phyloP scores from a whole-genome alignment of 2,113 vertebrate genomes.

The Ariopsis seemanni region DNA sequence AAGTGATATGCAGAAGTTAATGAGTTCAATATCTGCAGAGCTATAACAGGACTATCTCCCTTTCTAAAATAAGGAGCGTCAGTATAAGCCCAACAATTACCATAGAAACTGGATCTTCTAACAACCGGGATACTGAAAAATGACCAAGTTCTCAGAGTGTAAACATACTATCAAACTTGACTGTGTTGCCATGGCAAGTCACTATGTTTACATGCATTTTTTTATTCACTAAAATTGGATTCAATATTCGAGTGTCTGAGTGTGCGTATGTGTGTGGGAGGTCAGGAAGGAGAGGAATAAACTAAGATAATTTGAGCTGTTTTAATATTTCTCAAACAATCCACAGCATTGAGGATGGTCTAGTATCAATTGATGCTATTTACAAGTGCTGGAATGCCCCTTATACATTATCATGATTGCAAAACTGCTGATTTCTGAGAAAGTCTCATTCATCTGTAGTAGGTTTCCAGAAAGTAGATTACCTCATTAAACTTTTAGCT shows the following conservation, averaged over 20 bases:
- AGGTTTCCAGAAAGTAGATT: constrained; percentile 6
- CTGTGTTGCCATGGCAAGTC: constrained; percentile 53
- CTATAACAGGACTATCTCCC: constrained; percentile 22
- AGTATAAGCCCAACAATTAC: constrained; percentile 50
- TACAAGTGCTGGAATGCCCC: constrained; percentile 36
- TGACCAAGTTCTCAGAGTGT: constrained; percentile 46
- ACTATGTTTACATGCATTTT: constrained; percentile 52
- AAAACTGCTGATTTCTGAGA: constrained; percentile 39
- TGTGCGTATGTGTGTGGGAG: constrained; percentile 17
- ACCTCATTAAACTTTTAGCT: not conserved
- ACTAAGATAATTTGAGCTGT: constrained; percentile 17
- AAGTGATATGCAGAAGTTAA: constrained; percentile 18
- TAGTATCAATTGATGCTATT: constrained; percentile 17
- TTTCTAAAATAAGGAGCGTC: constrained; percentile 32
- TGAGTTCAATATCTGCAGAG: constrained; percentile 38
- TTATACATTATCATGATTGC: constrained; percentile 12
- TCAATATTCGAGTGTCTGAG: constrained; percentile 33
- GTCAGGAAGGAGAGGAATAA: not conserved
- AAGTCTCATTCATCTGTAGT: constrained; percentile 6
- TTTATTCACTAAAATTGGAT: constrained; percentile 43
- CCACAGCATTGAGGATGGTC: constrained; percentile 10
- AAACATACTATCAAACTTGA: constrained; percentile 53
- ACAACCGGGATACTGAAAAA: constrained; percentile 49
- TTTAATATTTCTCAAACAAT: constrained; percentile 34
- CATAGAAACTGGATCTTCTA: constrained; percentile 56